These are phyloP conservation scores for Cryptophagus acutangulus DNA, from an alignment of 2,888 invertebrate genomes.

Conservation along the genomic window DNA sequence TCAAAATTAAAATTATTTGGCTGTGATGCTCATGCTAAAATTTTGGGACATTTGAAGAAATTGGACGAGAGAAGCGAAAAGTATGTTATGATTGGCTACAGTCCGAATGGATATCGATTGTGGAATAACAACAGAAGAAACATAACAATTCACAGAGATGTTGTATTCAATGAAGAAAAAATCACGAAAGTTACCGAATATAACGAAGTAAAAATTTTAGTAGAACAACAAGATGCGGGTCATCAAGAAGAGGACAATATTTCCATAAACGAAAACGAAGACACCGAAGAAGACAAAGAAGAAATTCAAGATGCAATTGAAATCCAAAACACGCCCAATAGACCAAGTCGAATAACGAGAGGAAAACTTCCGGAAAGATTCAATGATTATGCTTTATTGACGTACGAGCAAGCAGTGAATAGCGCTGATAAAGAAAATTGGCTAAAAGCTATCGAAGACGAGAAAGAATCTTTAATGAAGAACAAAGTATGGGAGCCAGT, in stretches of 20 bases:
- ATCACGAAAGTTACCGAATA: background rate
- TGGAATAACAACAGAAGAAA: slow-evolving; percentile 12
- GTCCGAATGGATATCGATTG: slow-evolving; percentile 18
- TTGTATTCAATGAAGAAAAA: slow-evolving; percentile 15
- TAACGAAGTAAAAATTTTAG: slow-evolving; percentile 8
- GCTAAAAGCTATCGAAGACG: slow-evolving; percentile 24
- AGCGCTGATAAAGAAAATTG: slow-evolving; percentile 14
- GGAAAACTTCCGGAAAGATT: background rate
- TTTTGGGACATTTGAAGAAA: slow-evolving; percentile 27
- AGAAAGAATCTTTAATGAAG: slow-evolving; percentile 20
- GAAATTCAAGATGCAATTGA: slow-evolving; percentile 1
- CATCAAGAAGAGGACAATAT: background rate
- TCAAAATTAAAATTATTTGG: slow-evolving; percentile 34
- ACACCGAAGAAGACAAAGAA: background rate
- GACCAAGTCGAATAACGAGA: background rate
- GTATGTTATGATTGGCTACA: slow-evolving; percentile 26
- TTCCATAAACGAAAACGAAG: background rate
- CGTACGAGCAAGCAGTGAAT: slow-evolving; percentile 9
- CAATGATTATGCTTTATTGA: slow-evolving; percentile 5
- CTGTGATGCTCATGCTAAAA: slow-evolving; percentile 28
- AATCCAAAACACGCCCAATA: background rate
- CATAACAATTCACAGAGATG: slow-evolving; percentile 17
- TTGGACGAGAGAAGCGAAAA: slow-evolving; percentile 30
- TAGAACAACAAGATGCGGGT: slow-evolving; percentile 6
- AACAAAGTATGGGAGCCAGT: slow-evolving; percentile 25